These are phyloP conservation scores for Drosophila percnosoma DNA, from an alignment of 2,888 invertebrate genomes.

Conservation along the genomic window DNA sequence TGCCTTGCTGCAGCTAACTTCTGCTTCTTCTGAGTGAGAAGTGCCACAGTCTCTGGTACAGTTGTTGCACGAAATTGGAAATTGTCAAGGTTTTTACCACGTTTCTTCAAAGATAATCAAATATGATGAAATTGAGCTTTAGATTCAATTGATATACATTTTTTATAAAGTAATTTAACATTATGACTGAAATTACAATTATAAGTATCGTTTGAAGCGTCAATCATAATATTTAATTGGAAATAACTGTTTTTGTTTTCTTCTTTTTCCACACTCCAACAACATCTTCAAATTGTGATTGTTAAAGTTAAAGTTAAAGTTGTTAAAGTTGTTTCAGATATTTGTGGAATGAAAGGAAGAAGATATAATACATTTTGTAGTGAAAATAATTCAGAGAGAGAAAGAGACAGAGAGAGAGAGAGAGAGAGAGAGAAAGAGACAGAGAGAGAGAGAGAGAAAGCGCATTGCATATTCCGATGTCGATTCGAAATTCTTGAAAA, in stretches of 20 bases:
- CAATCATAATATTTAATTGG: background rate
- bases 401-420: background rate
- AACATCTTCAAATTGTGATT: background rate
- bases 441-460: too few species aligned
- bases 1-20: slow-evolving; percentile 6
- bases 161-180: background rate
- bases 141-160: background rate
- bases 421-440: too few species aligned
- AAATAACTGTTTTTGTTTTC: background rate
- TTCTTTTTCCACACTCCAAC: background rate
- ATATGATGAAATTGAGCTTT: background rate
- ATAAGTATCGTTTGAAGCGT: background rate
- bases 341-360: background rate
- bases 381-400: background rate
- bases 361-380: background rate
- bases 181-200: background rate
- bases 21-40: background rate
- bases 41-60: background rate
- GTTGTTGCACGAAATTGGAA: background rate
- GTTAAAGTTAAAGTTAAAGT: background rate
- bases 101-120: background rate
- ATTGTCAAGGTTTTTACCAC: background rate
- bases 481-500: background rate
- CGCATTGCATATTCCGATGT: background rate
- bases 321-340: background rate